Conservation (phyloP, 2,797 vertebrate species). For the Coilia nasus region DNA sequence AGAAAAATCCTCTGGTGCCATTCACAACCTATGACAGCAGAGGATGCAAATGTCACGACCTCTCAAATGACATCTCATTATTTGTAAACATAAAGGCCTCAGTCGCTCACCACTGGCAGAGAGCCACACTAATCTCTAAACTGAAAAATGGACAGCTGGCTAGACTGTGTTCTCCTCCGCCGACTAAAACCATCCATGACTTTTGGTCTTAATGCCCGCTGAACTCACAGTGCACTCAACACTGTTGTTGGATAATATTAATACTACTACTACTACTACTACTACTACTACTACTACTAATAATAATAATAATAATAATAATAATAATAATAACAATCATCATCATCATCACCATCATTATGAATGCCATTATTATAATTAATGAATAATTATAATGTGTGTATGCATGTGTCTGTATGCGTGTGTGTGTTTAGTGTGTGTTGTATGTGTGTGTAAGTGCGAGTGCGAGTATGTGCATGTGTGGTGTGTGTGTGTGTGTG, state of each 20-base stretch:
- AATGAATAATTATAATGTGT: background rate
- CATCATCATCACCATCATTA: background rate
- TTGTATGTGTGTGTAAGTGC: background rate
- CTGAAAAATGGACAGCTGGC: constrained; percentile 12
- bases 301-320: background rate
- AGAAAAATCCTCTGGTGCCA: background rate
- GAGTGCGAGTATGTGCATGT: background rate
- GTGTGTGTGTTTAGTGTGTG: background rate
- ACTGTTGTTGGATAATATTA: background rate
- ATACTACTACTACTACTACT: too few species aligned
- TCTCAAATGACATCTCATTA: background rate
- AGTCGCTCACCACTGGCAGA: background rate
- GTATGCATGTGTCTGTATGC: background rate
- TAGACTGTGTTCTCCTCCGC: background rate
- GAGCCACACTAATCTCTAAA: constrained; percentile 10
- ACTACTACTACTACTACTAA: too few species aligned
- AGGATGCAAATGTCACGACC: background rate
- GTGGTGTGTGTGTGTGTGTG: background rate
- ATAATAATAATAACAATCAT: too few species aligned
- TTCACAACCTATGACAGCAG: background rate
- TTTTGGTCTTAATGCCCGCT: background rate
- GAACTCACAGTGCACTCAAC: background rate
- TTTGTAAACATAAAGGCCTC: constrained; percentile 7
- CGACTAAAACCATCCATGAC: background rate
- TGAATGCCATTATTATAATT: too few species aligned